A percentile compares a stretch with the other conserved stretches of the same genome.
Evolutionary conservation across 2,113 vertebrate genomes (phyloP).

Genomic region (Tympanuchus pallidicinctus): DNA sequence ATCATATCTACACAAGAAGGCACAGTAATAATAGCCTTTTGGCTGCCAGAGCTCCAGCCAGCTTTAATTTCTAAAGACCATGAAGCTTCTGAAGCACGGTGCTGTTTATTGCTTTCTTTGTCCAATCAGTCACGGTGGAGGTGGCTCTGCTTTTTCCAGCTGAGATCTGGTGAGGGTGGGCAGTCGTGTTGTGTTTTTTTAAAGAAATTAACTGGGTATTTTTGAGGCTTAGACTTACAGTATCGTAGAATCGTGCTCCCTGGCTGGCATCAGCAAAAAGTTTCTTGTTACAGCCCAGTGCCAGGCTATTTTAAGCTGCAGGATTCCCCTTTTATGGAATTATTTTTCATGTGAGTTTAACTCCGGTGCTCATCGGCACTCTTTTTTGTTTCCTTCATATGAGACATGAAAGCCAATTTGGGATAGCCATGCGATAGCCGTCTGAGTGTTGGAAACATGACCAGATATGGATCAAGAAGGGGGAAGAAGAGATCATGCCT

Average conservation of each 20-base stretch:
- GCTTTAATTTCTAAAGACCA: conserved; percentile 19
- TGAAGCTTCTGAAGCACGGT: conserved; percentile 40
- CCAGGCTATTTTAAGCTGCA: conserved; percentile 13
- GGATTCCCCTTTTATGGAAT: conserved; percentile 32
- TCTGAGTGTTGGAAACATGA: neutral
- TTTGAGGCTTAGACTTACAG: too few relatives aligned
- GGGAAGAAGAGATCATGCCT: neutral
- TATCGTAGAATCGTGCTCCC: neutral
- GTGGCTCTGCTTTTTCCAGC: neutral
- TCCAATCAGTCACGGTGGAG: neutral
- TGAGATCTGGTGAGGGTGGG: neutral
- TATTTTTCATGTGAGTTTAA: neutral
- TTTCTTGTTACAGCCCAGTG: conserved; percentile 21
- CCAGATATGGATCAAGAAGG: neutral
- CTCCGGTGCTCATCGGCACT: neutral
- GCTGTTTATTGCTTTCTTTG: conserved; percentile 31
- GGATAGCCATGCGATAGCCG: neutral
- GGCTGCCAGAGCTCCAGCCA: neutral
- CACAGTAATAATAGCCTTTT: conserved; percentile 51
- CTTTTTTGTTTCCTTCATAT: neutral
- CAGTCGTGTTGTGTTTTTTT: neutral
- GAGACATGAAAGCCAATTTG: neutral
- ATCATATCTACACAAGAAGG: conserved; percentile 60
- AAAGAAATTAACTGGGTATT: too few relatives aligned
- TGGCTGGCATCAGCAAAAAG: neutral